Percentiles rank a stretch among this genome's conserved stretches.
These are phyloP conservation scores for Heliocidaris erythrogramma DNA, from an alignment of 35 echinoderm and acorn worm genomes.

Conservation along the genomic window DNA sequence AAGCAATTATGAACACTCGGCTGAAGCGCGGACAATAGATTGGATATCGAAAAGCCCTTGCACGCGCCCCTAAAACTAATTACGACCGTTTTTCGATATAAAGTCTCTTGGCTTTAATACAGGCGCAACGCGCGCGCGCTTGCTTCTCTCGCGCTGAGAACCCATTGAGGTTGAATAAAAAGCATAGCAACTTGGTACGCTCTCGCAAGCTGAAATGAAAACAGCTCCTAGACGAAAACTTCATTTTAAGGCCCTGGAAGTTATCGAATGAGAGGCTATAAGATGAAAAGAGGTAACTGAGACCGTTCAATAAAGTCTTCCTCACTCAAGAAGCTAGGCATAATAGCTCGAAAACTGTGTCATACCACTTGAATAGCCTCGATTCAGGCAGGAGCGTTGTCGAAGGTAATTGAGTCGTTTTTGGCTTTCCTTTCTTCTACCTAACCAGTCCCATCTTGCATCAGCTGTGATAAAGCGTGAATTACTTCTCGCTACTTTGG, in stretches of 20 bases:
- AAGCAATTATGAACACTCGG: conserved; percentile 46
- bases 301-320: conserved; percentile 27
- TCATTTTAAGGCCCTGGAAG: conserved; percentile 20
- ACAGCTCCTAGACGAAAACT: conserved; percentile 20
- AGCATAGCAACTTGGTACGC: not conserved
- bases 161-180: not conserved
- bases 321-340: conserved; percentile 18
- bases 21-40: conserved; percentile 40
- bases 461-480: not conserved
- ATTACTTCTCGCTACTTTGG: conserved; percentile 38
- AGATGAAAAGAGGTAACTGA: conserved; percentile 15
- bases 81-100: conserved; percentile 36
- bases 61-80: conserved; percentile 45
- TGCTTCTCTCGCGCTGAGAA: not conserved
- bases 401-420: conserved; percentile 16
- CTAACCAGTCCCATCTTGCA: not conserved
- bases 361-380: not conserved
- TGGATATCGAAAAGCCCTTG: conserved; percentile 26
- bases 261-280: conserved; percentile 35
- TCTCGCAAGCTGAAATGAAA: conserved; percentile 11
- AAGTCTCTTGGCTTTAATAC: not conserved
- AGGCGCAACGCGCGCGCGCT: not conserved
- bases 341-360: conserved; percentile 31
- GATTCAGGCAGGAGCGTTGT: not conserved
- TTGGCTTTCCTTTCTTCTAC: not conserved